Base-by-base conservation (phyloP, 2,113 vertebrate genomes). In the Etia nguti region DNA sequence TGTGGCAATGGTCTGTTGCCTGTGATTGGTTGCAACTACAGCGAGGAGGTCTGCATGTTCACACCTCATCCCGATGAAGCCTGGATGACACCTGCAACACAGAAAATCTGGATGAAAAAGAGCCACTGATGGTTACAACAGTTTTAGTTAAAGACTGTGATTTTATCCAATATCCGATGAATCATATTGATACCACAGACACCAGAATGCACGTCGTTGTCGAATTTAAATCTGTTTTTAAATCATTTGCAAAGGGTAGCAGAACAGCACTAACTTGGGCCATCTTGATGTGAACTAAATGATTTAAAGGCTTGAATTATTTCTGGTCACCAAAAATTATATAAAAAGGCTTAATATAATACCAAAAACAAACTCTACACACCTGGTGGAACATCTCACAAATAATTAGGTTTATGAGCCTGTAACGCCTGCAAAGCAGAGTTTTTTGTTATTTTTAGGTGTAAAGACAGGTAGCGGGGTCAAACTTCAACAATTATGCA, bases 41-140 rank as follows among this genome's bases (percentile, higher is more conserved):
- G 98, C 98, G 15, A 99, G 96, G 50, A 99, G 97, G 93, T 99
- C 98, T 0, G 98, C 98, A 6, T 98, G 97, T 82, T 99, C 98
- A 77, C 98, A 99, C 24, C 98, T 97, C 1, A 96, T 96, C 16
- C 98, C 98, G 0, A 99, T 94, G 6, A 97, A 99, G 6, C 98
- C 98, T 0, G 94, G 95, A 52, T 97, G 97, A 90, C 98, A 99
- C 87, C 98, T 99, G 94, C 46, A 20, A 9, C 48, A 43, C 6
- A 60, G 81, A 46, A 89, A 48, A 59, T n/a, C 7, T 18, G 6
- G 62, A 77, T 75, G 24, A 50, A 22, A 4, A 26, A 26, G 6
- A 41, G 16, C 8, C 4, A 2, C 8, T 59, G 3, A 56, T 75
- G 55, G 41, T 73, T 73, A 18, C 9, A 73, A 46, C 38, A 46